Evolutionary conservation across 2,113 vertebrate species (phyloP).

Genomic region (Peromyscus californicus): DNA sequence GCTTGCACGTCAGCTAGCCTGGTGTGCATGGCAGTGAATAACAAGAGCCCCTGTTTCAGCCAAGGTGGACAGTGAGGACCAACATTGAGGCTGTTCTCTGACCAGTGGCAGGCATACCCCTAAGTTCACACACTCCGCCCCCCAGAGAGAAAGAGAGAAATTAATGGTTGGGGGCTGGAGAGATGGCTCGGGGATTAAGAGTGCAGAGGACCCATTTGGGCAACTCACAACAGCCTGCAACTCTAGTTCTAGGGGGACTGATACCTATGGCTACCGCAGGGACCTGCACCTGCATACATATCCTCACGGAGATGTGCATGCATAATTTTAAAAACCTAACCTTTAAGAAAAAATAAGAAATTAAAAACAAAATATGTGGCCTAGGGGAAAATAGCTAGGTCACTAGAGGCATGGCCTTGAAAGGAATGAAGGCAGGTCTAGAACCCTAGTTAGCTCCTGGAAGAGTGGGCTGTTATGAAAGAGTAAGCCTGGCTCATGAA

Average conservation of each 20-base stretch:
- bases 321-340: not conserved
- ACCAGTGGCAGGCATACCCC: not conserved
- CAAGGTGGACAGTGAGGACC: not conserved
- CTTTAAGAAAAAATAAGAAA: not conserved
- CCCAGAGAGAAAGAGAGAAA: too few relatives aligned
- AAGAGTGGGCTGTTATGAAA: not conserved
- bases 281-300: too few relatives aligned
- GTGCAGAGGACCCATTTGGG: not conserved
- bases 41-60: not conserved
- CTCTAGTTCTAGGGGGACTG: not conserved
- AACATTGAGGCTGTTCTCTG: not conserved
- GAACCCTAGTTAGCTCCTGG: not conserved
- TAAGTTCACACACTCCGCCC: not conserved
- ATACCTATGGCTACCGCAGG: not conserved
- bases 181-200: not conserved
- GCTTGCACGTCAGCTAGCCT: not conserved
- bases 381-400: not conserved
- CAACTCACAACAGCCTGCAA: not conserved
- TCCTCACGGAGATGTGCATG: not conserved
- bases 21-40: not conserved
- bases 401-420: not conserved
- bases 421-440: not conserved
- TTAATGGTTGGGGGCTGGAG: not conserved
- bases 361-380: not conserved
- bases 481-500: not conserved